A percentile compares a stretch with the other conserved stretches of the same genome.
phyloP scores from a whole-genome alignment of 2,797 vertebrate species.

The Caiman crocodilus region DNA sequence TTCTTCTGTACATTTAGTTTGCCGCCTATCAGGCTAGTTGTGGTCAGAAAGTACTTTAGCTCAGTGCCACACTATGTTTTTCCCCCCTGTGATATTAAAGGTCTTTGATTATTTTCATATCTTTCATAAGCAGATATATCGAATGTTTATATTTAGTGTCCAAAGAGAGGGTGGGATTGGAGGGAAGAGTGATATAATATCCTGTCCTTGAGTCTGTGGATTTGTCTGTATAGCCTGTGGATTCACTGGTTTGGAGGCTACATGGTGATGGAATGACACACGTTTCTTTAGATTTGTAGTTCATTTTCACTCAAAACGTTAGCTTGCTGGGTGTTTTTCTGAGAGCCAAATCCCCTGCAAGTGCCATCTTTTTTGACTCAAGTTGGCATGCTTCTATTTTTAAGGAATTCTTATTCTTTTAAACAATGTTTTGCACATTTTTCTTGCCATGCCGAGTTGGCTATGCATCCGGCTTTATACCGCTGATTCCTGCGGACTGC shows the following conservation, averaged over 20 bases:
- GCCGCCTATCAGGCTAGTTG: conserved; percentile 43
- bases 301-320: conserved; percentile 25
- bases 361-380: background rate
- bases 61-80: conserved; percentile 31
- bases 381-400: background rate
- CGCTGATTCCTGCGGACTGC: background rate
- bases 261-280: background rate
- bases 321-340: conserved; percentile 22
- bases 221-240: conserved; percentile 44
- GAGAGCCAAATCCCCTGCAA: background rate
- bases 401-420: background rate
- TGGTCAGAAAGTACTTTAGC: conserved; percentile 50
- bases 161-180: conserved; percentile 6
- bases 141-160: conserved; percentile 50
- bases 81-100: conserved; percentile 17
- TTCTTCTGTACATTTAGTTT: conserved; percentile 58
- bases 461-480: background rate
- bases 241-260: conserved; percentile 31
- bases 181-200: conserved; percentile 50
- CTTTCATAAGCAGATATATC: conserved; percentile 46
- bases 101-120: conserved; percentile 47
- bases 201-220: conserved; percentile 21
- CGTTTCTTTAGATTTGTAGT: background rate
- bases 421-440: background rate
- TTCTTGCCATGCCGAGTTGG: background rate